Conservation (phyloP, 2,797 vertebrate species). For the Danio kyathit region DNA sequence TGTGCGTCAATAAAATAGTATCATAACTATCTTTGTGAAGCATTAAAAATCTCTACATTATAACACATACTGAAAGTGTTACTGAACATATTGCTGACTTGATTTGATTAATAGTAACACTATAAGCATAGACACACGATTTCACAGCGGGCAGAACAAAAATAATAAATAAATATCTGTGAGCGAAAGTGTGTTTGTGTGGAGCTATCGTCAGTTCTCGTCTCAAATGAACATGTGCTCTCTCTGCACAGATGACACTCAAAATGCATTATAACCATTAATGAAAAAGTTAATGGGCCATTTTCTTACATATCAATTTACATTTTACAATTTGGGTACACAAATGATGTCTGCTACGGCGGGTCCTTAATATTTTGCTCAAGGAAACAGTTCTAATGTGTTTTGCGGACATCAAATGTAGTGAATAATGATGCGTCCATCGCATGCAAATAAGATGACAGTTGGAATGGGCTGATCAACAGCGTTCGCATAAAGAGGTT, state of each 20-base stretch:
- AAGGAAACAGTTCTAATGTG: constrained; percentile 98
- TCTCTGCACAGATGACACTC: constrained; percentile 85
- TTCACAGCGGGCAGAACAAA: constrained; percentile 40
- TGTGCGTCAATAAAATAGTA: too few relatives aligned
- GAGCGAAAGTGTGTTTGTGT: constrained; percentile 53
- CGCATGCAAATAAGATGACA: constrained; percentile 94
- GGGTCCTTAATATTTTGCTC: constrained; percentile 90
- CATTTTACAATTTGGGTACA: constrained; percentile 96
- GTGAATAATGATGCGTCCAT: constrained; percentile 98
- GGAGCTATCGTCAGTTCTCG: constrained; percentile 54
- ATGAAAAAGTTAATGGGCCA: constrained; percentile 99
- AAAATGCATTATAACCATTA: constrained; percentile 99
- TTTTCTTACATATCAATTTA: constrained; percentile 99
- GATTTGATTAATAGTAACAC: constrained; percentile 39
- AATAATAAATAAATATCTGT: constrained; percentile 46
- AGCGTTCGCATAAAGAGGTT: constrained; percentile 88
- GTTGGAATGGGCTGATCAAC: constrained; percentile 91
- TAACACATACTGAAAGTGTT: background rate
- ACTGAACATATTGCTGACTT: constrained; percentile 30
- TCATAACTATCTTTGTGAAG: background rate
- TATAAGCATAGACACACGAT: constrained; percentile 32
- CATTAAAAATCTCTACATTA: background rate
- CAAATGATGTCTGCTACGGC: constrained; percentile 96
- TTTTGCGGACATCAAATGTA: constrained; percentile 97
- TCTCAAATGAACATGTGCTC: constrained; percentile 74